Percentiles rank a stretch among this genome's conserved stretches.
Conservation (phyloP, 1,140 invertebrate genomes). For the Saccostrea cuccullata region DNA sequence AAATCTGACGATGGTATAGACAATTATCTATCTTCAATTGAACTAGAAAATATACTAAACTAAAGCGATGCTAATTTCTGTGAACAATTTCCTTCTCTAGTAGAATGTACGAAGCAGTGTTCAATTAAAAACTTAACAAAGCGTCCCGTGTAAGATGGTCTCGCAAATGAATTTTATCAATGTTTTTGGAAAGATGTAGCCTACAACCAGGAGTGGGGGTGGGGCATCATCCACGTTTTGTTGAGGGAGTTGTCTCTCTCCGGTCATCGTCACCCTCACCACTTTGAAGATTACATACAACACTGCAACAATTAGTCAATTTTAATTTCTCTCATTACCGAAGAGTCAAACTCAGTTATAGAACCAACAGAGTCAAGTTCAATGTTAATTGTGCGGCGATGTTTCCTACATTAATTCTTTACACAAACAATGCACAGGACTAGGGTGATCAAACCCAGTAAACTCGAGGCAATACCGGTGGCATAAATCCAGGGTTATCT, state of each 20-base stretch:
- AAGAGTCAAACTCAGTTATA: background rate
- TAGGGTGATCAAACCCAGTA: background rate
- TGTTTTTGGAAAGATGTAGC: conserved; percentile 27
- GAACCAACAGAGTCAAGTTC: background rate
- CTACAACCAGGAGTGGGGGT: too few relatives aligned
- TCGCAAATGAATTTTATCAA: conserved; percentile 30
- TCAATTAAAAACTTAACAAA: conserved; percentile 19
- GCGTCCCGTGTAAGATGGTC: background rate
- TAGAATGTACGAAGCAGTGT: conserved; percentile 26
- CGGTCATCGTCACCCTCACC: conserved; percentile 1
- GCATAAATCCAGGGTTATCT: conserved; percentile 13
- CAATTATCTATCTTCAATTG: background rate
- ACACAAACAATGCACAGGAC: background rate
- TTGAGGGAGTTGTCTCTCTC: background rate
- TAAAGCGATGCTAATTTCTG: conserved; percentile 2
- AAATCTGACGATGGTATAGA: conserved; percentile 16
- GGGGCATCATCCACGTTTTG: too few relatives aligned
- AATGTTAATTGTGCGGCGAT: background rate
- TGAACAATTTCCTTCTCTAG: conserved; percentile 4
- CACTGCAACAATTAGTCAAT: conserved; percentile 10
- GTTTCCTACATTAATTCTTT: background rate
- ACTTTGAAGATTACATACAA: background rate
- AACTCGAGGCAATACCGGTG: background rate
- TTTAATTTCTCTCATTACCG: conserved; percentile 17
- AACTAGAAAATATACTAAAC: background rate